phyloP scores from a whole-genome alignment of 2,888 invertebrate genomes.

The Rhagium mordax region DNA sequence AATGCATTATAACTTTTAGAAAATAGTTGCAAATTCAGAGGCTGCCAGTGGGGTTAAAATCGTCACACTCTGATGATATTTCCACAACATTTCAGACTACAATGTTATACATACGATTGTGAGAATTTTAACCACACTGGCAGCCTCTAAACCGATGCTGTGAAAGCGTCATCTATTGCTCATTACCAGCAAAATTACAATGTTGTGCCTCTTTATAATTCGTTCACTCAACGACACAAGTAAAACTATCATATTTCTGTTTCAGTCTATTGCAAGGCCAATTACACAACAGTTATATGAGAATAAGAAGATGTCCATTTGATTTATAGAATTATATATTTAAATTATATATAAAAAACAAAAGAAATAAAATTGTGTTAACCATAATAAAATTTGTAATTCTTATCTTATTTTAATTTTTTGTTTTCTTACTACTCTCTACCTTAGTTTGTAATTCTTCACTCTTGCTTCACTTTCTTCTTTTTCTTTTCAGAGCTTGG shows the following conservation, averaged over 20 bases:
- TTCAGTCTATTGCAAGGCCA: slow-evolving; percentile 71
- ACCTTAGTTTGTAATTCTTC: neutral
- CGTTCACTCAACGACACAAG: no score
- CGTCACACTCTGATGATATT: no score
- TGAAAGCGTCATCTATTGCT: no score
- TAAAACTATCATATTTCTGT: slow-evolving; percentile 52
- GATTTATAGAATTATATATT: slow-evolving; percentile 1
- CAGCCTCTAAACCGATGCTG: no score
- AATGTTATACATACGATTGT: no score
- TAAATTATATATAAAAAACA: neutral
- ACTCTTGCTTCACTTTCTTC: neutral
- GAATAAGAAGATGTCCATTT: neutral
- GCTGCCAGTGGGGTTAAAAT: no score
- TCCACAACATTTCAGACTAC: no score
- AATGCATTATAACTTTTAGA: no score
- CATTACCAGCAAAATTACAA: no score
- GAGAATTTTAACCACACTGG: no score
- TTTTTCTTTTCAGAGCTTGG: neutral
- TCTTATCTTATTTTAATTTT: neutral
- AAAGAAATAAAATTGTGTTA: neutral
- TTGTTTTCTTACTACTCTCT: no score
- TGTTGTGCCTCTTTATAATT: neutral
- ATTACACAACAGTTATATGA: slow-evolving; percentile 65
- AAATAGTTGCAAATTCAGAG: no score
- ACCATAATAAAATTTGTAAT: neutral